Evolutionary conservation across 2,113 vertebrate genomes (phyloP).

Genomic region (Phainopepla nitens): DNA sequence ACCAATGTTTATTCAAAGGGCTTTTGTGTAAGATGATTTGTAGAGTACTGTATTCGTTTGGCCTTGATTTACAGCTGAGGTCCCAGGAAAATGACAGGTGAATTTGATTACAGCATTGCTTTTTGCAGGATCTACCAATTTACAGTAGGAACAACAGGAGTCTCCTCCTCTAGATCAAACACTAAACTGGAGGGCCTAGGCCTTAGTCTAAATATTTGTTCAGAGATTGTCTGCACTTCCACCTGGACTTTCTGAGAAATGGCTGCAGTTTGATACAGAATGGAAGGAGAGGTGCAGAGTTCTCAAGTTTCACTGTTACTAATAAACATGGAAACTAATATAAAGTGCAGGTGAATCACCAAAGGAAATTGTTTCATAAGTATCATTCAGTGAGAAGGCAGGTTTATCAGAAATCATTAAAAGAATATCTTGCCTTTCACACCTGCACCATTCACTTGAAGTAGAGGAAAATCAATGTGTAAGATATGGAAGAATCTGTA

Average conservation of each 20-base stretch:
- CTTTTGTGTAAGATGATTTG: conserved; percentile 49
- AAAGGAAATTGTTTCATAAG: conserved; percentile 9
- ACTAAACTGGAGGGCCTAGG: conserved; percentile 13
- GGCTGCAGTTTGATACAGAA: background rate
- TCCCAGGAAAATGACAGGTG: conserved; percentile 18
- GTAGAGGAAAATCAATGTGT: background rate
- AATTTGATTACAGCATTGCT: conserved; percentile 12
- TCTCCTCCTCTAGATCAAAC: conserved; percentile 44
- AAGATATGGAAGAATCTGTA: background rate
- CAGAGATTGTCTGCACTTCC: conserved; percentile 20
- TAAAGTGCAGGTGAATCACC: conserved; percentile 39
- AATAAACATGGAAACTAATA: conserved; percentile 44
- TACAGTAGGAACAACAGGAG: conserved; percentile 8
- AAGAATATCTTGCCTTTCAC: background rate
- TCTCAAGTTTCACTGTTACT: conserved; percentile 43
- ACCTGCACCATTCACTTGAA: background rate
- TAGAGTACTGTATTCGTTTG: background rate
- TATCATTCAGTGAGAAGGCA: background rate
- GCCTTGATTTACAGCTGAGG: conserved; percentile 44
- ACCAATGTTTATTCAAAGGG: conserved; percentile 48
- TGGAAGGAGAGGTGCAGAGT: conserved; percentile 17
- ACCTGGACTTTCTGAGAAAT: background rate
- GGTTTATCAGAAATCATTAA: background rate
- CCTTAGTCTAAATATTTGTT: conserved; percentile 54
- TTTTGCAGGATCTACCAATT: conserved; percentile 22